Percentiles rank a stretch among this genome's conserved stretches.
phyloP scores from a whole-genome alignment of 2,113 vertebrate species.

The Trichechus manatus region DNA sequence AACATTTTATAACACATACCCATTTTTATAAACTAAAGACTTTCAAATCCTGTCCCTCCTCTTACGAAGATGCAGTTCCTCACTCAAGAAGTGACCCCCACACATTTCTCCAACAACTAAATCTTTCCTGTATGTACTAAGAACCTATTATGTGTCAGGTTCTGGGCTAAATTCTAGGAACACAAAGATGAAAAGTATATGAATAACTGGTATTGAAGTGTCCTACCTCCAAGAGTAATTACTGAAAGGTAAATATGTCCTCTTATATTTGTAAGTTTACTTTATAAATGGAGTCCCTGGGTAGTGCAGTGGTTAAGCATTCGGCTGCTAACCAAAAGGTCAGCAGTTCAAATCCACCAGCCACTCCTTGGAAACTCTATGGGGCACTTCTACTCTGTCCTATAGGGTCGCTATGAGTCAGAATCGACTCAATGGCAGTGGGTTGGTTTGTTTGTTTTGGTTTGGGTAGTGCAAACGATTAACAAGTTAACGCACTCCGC shows the following conservation, averaged over 20 bases:
- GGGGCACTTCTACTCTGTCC: too few species aligned
- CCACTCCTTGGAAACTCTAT: too few species aligned
- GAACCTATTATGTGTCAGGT: not conserved
- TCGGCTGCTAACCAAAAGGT: too few species aligned
- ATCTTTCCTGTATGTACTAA: not conserved
- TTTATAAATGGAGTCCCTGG: not conserved
- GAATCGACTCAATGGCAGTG: too few species aligned
- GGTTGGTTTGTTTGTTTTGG: too few species aligned
- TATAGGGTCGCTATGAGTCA: too few species aligned
- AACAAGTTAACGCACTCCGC: not conserved
- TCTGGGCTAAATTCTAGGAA: not conserved
- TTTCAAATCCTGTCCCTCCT: not conserved
- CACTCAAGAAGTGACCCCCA: too few species aligned
- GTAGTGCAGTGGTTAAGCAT: not conserved
- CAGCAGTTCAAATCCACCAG: too few species aligned
- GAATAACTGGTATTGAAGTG: not conserved
- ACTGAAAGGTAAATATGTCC: not conserved
- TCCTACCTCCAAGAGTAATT: not conserved
- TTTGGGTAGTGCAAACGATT: not conserved
- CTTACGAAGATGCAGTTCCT: not conserved
- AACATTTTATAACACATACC: not conserved
- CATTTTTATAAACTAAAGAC: not conserved
- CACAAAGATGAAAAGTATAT: not conserved
- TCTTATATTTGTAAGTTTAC: not conserved
- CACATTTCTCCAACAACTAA: not conserved